phyloP scores from a whole-genome alignment of 2,797 vertebrate species.

The Anguilla marmorata region DNA sequence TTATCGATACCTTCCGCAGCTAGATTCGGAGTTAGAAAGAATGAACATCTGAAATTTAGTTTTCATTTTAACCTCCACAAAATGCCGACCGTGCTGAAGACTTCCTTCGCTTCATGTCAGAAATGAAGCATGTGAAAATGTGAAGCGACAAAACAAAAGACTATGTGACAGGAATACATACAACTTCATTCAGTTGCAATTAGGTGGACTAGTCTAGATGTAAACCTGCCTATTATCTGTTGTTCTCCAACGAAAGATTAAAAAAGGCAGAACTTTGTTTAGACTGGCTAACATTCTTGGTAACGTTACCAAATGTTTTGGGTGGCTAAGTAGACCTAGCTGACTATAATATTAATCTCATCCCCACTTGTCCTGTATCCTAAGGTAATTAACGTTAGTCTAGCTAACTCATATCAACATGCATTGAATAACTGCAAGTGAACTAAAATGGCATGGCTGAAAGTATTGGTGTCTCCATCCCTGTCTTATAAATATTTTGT shows the following conservation, averaged over 20 bases:
- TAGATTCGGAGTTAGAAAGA: background rate
- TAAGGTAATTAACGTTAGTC: no score
- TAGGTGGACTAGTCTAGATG: background rate
- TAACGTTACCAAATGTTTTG: background rate
- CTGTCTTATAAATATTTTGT: background rate
- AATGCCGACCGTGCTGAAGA: background rate
- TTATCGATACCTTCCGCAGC: background rate
- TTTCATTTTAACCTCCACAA: background rate
- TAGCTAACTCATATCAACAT: background rate
- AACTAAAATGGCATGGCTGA: background rate
- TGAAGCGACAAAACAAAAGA: background rate
- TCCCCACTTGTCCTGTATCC: no score
- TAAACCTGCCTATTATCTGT: background rate
- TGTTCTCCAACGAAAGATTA: background rate
- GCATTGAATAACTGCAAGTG: background rate
- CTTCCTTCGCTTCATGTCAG: background rate
- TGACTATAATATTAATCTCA: background rate
- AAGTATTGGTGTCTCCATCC: background rate
- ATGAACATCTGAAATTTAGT: background rate
- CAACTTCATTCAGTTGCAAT: background rate
- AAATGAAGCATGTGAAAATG: constrained; percentile 1
- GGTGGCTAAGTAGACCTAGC: background rate
- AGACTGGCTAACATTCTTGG: background rate
- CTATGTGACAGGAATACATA: constrained; percentile 8
- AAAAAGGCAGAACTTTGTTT: background rate